Conservation (phyloP, 2,113 vertebrate species). For the Ammodytes dubius region DNA sequence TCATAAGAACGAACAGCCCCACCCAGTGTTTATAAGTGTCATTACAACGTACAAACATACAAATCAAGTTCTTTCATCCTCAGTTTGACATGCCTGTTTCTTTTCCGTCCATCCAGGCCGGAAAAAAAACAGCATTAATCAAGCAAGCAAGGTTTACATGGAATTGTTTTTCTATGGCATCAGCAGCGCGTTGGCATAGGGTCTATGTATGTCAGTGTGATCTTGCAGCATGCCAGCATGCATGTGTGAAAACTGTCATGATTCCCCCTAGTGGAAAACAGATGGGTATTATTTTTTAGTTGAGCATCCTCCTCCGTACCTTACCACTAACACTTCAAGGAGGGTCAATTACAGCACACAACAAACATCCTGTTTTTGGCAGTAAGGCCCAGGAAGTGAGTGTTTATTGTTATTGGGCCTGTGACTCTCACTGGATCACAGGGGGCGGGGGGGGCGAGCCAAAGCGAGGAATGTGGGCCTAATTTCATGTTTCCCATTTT, state of each 20-base stretch:
- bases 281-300: constrained; percentile 70
- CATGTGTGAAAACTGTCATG: constrained; percentile 53
- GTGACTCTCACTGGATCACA: constrained; percentile 69
- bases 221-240: constrained; percentile 36
- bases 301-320: constrained; percentile 72
- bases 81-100: constrained; percentile 8
- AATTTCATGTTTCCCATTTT: constrained; percentile 84
- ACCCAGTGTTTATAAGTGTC: constrained; percentile 45
- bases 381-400: constrained; percentile 75
- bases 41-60: constrained; percentile 39
- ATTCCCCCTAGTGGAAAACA: constrained; percentile 79
- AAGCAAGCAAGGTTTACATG: constrained; percentile 7
- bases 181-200: constrained; percentile 1
- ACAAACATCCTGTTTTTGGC: constrained; percentile 86
- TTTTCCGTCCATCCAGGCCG: constrained; percentile 17
- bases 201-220: constrained; percentile 35
- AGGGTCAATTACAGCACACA: constrained; percentile 84
- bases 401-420: constrained; percentile 85
- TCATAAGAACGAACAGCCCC: constrained; percentile 48
- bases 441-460: constrained; percentile 51
- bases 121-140: constrained; percentile 48
- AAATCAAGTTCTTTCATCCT: constrained; percentile 23
- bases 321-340: constrained; percentile 83
- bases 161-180: neutral
- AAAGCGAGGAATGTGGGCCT: constrained; percentile 78